Evolutionary conservation across 2,888 invertebrate genomes (phyloP).

Genomic region (Oithona nana): DNA sequence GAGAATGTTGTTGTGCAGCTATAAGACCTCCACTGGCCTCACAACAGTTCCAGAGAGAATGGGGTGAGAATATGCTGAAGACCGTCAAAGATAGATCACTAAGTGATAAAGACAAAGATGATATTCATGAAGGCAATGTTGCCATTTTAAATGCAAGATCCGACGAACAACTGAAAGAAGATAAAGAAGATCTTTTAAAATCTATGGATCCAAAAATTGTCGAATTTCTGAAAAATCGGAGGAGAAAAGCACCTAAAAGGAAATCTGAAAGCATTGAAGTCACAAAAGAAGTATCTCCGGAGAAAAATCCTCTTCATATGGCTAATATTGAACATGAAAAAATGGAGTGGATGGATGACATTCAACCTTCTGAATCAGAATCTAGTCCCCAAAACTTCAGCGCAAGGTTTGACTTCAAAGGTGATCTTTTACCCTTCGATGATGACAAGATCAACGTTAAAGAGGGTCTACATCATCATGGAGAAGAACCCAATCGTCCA

Average conservation of each 20-base stretch:
- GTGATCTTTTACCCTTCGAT: slow-evolving; percentile 41
- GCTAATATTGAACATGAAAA: not conserved
- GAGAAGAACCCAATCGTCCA: slow-evolving; percentile 71
- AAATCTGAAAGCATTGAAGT: too few relatives aligned
- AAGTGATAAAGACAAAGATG: not conserved
- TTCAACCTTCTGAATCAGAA: not conserved
- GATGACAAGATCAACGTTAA: slow-evolving; percentile 21
- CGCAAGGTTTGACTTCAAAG: slow-evolving; percentile 63
- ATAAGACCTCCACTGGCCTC: not conserved
- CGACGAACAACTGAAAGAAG: not conserved
- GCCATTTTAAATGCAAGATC: not conserved
- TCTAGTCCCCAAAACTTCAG: not conserved
- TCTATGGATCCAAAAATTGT: not conserved
- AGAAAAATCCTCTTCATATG: not conserved
- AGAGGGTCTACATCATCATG: slow-evolving; percentile 67
- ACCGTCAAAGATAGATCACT: not conserved
- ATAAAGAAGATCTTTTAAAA: not conserved
- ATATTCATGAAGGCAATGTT: not conserved
- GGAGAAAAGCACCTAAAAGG: not conserved
- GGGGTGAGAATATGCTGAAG: not conserved
- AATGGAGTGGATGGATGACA: not conserved
- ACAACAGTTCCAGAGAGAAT: not conserved
- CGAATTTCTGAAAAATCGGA: not conserved
- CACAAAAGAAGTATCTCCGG: not conserved
- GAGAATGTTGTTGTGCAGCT: not conserved